Evolutionary conservation across 2,888 invertebrate genomes (phyloP).

Genomic region (Melieria omissa): DNA sequence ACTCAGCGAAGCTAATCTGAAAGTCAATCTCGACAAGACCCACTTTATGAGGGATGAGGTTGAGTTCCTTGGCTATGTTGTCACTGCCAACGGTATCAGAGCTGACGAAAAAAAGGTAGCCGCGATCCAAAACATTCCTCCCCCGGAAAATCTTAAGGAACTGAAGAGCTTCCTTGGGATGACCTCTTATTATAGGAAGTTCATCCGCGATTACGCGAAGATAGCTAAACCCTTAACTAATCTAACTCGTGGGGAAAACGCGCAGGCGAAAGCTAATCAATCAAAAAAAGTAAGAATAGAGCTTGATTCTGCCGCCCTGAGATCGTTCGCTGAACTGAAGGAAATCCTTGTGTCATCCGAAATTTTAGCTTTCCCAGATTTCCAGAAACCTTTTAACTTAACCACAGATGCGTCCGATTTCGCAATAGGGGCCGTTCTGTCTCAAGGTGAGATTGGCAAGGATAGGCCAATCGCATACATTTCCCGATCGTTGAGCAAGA

Average conservation of each 20-base stretch:
- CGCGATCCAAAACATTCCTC: no score
- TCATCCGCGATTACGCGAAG: constrained; percentile 38
- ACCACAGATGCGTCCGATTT: no score
- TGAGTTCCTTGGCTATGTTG: no score
- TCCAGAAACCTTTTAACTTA: constrained; percentile 32
- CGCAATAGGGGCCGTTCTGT: no score
- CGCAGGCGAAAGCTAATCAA: constrained; percentile 28
- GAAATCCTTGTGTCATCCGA: constrained; percentile 30
- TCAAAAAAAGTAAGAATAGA: constrained; percentile 34
- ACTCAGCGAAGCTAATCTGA: no score
- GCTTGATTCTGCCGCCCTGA: constrained; percentile 8
- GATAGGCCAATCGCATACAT: no score
- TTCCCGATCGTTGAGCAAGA: no score
- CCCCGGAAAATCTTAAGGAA: constrained; percentile 37
- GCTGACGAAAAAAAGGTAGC: no score
- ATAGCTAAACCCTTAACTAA: constrained; percentile 41
- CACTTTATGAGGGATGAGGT: no score
- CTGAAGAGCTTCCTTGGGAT: constrained; percentile 35
- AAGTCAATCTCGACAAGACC: no score
- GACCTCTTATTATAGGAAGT: constrained; percentile 39
- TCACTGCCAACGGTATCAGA: no score
- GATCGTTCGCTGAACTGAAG: constrained; percentile 32
- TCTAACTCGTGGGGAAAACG: constrained; percentile 36
- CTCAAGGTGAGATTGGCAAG: no score
- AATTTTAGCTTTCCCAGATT: constrained; percentile 32